phyloP scores from a whole-genome alignment of 1,140 invertebrate genomes.

The Macrobrachium nipponense region DNA sequence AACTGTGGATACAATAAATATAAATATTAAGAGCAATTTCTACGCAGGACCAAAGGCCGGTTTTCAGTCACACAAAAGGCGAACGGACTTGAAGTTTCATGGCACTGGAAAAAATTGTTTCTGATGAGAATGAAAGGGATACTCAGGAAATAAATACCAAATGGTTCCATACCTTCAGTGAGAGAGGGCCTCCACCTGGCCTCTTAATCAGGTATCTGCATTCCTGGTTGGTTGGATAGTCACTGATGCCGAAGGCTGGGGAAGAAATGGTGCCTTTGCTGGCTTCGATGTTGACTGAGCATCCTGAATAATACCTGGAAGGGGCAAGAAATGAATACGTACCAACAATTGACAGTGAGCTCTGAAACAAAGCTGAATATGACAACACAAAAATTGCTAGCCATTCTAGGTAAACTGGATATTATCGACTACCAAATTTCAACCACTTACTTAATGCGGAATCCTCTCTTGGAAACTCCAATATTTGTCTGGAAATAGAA shows the following conservation, averaged over 20 bases:
- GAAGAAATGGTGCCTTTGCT: constrained; percentile 87
- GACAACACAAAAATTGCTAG: no score
- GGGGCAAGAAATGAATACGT: no score
- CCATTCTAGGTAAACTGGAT: no score
- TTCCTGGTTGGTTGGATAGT: constrained; percentile 93
- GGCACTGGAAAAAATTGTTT: background rate
- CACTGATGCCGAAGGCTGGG: constrained; percentile 84
- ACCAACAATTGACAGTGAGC: no score
- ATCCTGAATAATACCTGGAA: constrained; percentile 66
- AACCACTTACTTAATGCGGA: constrained; percentile 73
- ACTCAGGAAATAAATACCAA: no score
- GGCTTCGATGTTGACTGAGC: constrained; percentile 77
- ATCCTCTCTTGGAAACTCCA: constrained; percentile 89
- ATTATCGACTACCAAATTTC: background rate
- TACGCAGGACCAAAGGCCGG: no score
- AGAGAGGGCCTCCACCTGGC: constrained; percentile 81
- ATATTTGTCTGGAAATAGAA: constrained; percentile 92
- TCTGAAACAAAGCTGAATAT: background rate
- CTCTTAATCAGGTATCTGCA: constrained; percentile 90
- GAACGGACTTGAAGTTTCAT: background rate
- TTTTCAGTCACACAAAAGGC: background rate
- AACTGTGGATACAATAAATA: constrained; percentile 45
- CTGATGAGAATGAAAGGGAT: no score
- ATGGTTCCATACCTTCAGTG: constrained; percentile 48
- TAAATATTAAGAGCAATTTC: constrained; percentile 1